Evolutionary conservation across 2,113 vertebrate genomes (phyloP).

Genomic region (Psophia crepitans): DNA sequence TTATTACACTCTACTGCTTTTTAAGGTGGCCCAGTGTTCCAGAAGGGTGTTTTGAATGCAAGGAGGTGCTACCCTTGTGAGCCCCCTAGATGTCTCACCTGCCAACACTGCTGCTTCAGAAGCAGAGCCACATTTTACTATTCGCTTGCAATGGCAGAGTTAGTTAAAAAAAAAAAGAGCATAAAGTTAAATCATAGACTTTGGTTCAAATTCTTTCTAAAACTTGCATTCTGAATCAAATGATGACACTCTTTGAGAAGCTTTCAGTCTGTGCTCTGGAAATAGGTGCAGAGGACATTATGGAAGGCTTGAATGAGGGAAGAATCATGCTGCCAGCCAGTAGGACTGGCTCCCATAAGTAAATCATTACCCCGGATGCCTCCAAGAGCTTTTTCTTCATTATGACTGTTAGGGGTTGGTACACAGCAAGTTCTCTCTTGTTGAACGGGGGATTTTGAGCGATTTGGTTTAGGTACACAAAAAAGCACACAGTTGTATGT

Average conservation of each 20-base stretch:
- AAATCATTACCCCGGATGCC: not conserved
- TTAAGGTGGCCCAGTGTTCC: not conserved
- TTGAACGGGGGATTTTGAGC: not conserved
- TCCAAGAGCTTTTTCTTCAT: not conserved
- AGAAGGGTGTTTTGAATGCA: not conserved
- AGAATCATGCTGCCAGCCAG: not conserved
- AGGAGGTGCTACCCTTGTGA: not conserved
- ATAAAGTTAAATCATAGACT: not conserved
- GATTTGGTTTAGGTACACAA: not conserved
- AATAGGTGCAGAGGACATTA: not conserved
- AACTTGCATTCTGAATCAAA: not conserved
- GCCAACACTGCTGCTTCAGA: not conserved
- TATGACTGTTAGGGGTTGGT: not conserved
- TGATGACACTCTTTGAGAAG: not conserved
- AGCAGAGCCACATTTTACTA: not conserved
- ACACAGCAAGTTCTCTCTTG: not conserved
- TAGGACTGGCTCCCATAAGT: not conserved
- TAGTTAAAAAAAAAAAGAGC: not conserved
- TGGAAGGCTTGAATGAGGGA: not conserved
- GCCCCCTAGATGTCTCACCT: not conserved
- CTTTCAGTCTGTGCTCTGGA: not conserved
- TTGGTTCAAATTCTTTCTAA: not conserved
- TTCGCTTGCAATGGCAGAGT: not conserved
- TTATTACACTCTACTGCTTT: not conserved
- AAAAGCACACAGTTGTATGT: not conserved